Evolutionary conservation across 1,140 invertebrate genomes (phyloP).

Genomic region (Drosophila mayri): DNA sequence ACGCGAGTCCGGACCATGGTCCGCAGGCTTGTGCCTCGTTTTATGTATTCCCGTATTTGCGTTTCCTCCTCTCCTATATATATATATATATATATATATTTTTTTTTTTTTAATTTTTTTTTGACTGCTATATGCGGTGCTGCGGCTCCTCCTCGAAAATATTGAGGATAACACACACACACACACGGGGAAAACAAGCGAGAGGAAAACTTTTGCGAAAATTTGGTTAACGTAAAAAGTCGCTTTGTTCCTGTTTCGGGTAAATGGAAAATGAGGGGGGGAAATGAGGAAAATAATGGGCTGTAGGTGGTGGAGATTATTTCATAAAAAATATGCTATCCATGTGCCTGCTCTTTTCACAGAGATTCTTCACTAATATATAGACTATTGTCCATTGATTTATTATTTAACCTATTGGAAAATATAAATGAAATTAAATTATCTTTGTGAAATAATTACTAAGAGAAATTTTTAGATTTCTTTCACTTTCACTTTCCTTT

Average conservation of each 20-base stretch:
- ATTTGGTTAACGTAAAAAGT: constrained; percentile 77
- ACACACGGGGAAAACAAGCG: neutral
- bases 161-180: constrained; percentile 26
- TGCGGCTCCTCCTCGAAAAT: constrained; percentile 50
- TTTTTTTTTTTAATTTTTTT: constrained; percentile 6
- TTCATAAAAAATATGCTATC: constrained; percentile 61
- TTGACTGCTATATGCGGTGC: constrained; percentile 37
- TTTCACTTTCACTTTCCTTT: no score
- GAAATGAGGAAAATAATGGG: neutral
- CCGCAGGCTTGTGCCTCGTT: constrained; percentile 10
- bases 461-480: no score
- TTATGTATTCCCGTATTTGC: constrained; percentile 68
- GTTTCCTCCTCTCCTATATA: constrained; percentile 45
- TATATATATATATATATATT: constrained; percentile 1
- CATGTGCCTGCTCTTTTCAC: constrained; percentile 7
- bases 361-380: neutral
- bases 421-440: neutral
- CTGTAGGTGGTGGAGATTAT: neutral
- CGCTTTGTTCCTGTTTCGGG: constrained; percentile 64
- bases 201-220: constrained; percentile 48
- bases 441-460: no score
- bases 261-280: neutral
- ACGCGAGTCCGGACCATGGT: constrained; percentile 58
- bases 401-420: neutral
- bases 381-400: neutral